Percentiles rank a stretch among this genome's conserved stretches.
Conservation (phyloP, 1,140 invertebrate species). For the Drosophila orena region DNA sequence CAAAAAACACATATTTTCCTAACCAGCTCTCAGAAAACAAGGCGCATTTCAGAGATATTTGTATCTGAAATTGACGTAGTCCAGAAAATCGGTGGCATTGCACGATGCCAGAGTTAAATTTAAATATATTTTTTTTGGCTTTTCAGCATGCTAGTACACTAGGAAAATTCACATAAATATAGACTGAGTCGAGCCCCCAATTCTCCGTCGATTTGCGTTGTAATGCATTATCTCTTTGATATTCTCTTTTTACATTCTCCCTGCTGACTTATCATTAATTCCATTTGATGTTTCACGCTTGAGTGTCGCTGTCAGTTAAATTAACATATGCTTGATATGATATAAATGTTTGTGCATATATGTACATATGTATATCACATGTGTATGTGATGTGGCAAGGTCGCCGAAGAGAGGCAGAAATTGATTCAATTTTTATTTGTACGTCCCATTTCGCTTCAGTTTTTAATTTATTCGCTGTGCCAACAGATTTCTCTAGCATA, state of each 20-base stretch:
- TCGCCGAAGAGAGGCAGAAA: slow-evolving; percentile 32
- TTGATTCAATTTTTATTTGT: slow-evolving; percentile 53
- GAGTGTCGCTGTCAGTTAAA: slow-evolving; percentile 44
- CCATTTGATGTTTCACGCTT: slow-evolving; percentile 29
- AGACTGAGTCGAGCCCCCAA: slow-evolving; percentile 47
- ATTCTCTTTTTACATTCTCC: slow-evolving; percentile 3
- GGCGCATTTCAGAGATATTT: slow-evolving; percentile 43
- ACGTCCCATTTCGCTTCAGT: slow-evolving; percentile 59
- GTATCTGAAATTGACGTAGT: slow-evolving; percentile 45
- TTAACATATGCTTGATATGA: slow-evolving; percentile 34
- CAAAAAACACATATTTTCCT: slow-evolving; percentile 37
- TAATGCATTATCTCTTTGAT: slow-evolving; percentile 8
- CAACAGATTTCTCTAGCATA: slow-evolving; percentile 64
- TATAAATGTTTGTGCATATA: slow-evolving; percentile 5
- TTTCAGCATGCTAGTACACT: slow-evolving; percentile 8
- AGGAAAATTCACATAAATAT: slow-evolving; percentile 20
- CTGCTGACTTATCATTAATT: slow-evolving; percentile 48
- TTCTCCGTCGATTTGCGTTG: slow-evolving; percentile 23
- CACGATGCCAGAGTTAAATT: slow-evolving; percentile 21
- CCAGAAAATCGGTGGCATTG: slow-evolving; percentile 12
- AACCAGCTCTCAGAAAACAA: slow-evolving; percentile 17
- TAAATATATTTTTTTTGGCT: slow-evolving; percentile 19
- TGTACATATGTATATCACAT: background rate
- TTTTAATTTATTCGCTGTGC: slow-evolving; percentile 68
- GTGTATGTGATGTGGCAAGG: slow-evolving; percentile 35